Base-by-base conservation (phyloP, 2,797 vertebrate genomes). In the Rhyacichthys aspro region DNA sequence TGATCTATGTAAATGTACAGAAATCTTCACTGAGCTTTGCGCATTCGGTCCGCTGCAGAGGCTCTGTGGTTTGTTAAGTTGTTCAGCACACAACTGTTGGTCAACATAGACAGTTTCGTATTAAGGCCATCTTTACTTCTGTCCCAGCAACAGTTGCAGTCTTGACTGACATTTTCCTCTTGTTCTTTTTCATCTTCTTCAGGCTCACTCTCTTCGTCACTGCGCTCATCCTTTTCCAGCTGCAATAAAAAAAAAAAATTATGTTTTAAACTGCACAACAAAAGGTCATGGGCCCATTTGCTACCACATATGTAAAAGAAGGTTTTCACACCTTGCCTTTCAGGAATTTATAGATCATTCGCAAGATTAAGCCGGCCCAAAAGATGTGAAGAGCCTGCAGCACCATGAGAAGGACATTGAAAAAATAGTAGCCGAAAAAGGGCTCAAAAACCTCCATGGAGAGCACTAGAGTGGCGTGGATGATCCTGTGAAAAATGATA, bases 221-320 rank as follows among this genome's bases (percentile, higher is more conserved):
- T 98, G 73, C 97, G 93, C 56, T 96, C 92, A 19, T 98, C 97
- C 76, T 93, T 95, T 36, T 93, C 93, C 86, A 97, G 84, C 96
- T 98, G 72, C 36, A 59, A 48, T 43, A 42, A 59, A 16, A 75
- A 63, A 37, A 32, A 66, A 44, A 3, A 18, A 9, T 16, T 18
- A 10, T 44, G 10, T 44, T 3, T 10, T 44, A 41, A 7, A 41
- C 39, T 28, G 23, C 14, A 41, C 39, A 10, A 68, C 1, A 9
- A 1, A 41, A 9, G 17, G 16, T 16, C 11, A 11, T 14, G 28
- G 2, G 19, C 19, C 19, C 19, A 23, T 23, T 23, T 23, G 19
- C 19, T 23, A 23, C 19, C 11, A 14, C 11, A n/a, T 2, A 5
- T 41, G 12, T 43, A n/a, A 63, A 41, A 28, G 16, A 44, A 19